Conservation (phyloP, 2,797 vertebrate genomes). For the Muscicapa comitata region DNA sequence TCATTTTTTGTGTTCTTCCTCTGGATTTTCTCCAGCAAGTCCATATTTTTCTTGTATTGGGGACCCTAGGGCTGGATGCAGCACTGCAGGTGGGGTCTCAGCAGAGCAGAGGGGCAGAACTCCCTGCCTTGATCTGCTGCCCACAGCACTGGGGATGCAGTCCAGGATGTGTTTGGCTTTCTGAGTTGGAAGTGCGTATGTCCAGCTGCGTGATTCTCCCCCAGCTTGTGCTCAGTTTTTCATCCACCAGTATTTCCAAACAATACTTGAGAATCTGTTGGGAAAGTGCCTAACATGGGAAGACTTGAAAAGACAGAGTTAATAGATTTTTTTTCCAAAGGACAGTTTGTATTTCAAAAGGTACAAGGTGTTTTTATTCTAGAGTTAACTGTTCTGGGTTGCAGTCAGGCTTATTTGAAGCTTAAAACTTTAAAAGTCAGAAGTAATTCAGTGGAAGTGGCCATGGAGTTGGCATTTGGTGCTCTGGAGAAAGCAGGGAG, state of each 20-base stretch:
- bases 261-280: neutral
- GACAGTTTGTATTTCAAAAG: neutral
- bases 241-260: neutral
- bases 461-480: neutral
- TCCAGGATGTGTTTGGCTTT: neutral
- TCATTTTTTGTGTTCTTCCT: neutral
- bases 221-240: neutral
- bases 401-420: neutral
- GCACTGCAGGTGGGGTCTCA: neutral
- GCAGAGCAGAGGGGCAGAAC: accelerated
- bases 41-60: accelerated
- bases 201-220: neutral
- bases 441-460: neutral
- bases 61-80: neutral
- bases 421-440: neutral
- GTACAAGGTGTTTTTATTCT: neutral
- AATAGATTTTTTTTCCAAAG: neutral
- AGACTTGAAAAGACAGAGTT: neutral
- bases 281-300: neutral
- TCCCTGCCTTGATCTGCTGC: accelerated
- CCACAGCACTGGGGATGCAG: accelerated
- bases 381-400: neutral
- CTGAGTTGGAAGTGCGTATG: accelerated
- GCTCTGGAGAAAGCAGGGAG: neutral
- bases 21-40: neutral